These are phyloP conservation scores for Shargacucullia verbasci DNA, from an alignment of 2,888 invertebrate genomes.

Conservation along the genomic window DNA sequence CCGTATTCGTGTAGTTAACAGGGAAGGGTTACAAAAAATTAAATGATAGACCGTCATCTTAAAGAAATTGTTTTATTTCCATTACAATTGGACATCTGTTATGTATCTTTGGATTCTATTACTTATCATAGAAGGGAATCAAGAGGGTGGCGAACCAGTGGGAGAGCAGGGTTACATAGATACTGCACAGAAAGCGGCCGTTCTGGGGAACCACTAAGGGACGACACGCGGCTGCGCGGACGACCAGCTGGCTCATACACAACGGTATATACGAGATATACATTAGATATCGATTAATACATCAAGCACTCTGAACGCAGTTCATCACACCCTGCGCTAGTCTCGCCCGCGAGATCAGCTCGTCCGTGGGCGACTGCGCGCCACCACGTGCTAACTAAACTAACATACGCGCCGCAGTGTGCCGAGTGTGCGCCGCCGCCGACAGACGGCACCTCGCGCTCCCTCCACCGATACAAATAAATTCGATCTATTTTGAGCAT, in stretches of 20 bases:
- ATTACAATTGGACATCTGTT: slow-evolving; percentile 78
- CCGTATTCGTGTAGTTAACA: too few relatives aligned
- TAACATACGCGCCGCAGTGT: too few relatives aligned
- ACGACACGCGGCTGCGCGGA: not conserved
- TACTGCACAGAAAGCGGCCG: slow-evolving; percentile 23
- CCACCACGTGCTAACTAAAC: not conserved
- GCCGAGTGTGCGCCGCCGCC: not conserved
- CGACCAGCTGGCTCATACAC: not conserved
- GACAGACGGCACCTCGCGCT: not conserved
- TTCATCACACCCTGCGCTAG: not conserved
- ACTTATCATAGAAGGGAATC: slow-evolving; percentile 63
- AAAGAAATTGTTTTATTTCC: slow-evolving; percentile 77
- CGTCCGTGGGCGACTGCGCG: not conserved
- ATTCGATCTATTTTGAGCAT: slow-evolving; percentile 26
- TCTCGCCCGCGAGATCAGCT: not conserved
- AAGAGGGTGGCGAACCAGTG: slow-evolving; percentile 43
- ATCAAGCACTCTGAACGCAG: slow-evolving; percentile 14
- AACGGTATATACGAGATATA: not conserved
- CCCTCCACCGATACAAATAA: slow-evolving; percentile 3
- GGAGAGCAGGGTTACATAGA: slow-evolving; percentile 34
- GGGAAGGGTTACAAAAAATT: too few relatives aligned
- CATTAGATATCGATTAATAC: not conserved
- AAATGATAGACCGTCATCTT: slow-evolving; percentile 52
- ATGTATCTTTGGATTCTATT: slow-evolving; percentile 84
- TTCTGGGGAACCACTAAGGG: not conserved